These are phyloP conservation scores for Pantala flavescens DNA, from an alignment of 1,140 invertebrate species.

Conservation along the genomic window DNA sequence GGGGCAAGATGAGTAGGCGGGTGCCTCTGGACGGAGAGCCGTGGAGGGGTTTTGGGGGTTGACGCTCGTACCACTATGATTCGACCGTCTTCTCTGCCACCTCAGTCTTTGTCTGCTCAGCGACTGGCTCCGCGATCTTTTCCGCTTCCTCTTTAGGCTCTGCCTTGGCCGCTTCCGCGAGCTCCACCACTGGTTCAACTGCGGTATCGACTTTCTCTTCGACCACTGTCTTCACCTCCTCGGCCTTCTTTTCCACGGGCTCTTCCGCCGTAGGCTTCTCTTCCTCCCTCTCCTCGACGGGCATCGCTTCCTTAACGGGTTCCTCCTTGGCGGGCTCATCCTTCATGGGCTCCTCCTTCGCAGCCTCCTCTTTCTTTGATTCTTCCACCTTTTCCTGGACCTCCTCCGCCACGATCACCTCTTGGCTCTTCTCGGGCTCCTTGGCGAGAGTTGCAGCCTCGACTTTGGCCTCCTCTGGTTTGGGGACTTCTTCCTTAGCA, in stretches of 20 bases:
- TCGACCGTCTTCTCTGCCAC: not conserved
- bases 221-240: not conserved
- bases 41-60: not conserved
- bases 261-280: not conserved
- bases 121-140: not conserved
- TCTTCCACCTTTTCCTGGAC: not conserved
- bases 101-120: not conserved
- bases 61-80: not conserved
- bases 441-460: not conserved
- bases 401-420: not conserved
- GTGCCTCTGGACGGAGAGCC: not conserved
- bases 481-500: not conserved
- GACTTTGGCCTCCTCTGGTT: not conserved
- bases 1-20: conserved; percentile 1
- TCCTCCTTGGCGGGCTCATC: not conserved
- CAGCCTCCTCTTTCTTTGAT: not conserved
- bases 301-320: not conserved
- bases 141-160: not conserved
- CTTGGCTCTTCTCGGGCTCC: not conserved
- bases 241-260: not conserved
- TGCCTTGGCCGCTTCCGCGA: not conserved
- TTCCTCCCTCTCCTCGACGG: not conserved
- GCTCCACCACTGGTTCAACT: too few species aligned
- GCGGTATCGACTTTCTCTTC: not conserved
- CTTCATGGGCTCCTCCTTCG: not conserved